These are phyloP conservation scores for Romanogobio albipinnatus DNA, from an alignment of 2,113 vertebrate species.

Conservation along the genomic window DNA sequence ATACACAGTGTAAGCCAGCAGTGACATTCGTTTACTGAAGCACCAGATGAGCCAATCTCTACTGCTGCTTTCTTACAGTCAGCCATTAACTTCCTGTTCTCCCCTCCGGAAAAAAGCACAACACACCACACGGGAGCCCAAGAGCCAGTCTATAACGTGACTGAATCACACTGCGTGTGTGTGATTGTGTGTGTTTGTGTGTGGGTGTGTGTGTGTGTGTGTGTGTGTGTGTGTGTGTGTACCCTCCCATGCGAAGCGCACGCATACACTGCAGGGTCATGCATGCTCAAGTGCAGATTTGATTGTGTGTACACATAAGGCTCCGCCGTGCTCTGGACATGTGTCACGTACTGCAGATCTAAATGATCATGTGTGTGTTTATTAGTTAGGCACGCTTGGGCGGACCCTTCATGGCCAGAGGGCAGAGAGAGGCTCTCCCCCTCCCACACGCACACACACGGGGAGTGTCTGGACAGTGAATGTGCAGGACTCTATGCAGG, in stretches of 20 bases:
- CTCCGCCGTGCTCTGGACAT: slow-evolving; percentile 42
- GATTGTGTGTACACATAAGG: slow-evolving; percentile 49
- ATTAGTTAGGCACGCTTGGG: slow-evolving; percentile 55
- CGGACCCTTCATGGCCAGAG: slow-evolving; percentile 46
- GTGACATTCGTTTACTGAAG: slow-evolving; percentile 42
- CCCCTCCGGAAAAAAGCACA: slow-evolving; percentile 49
- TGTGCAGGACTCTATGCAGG: slow-evolving; percentile 47
- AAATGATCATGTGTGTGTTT: slow-evolving; percentile 55
- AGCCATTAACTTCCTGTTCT: slow-evolving; percentile 47
- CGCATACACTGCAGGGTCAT: slow-evolving; percentile 28
- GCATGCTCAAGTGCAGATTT: slow-evolving; percentile 48
- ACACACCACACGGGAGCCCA: slow-evolving; percentile 37
- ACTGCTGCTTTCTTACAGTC: slow-evolving; percentile 44
- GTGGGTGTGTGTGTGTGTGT: background rate
- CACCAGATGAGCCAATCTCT: slow-evolving; percentile 24
- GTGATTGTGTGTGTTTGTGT: background rate
- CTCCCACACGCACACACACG: slow-evolving; percentile 9
- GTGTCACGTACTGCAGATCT: slow-evolving; percentile 56
- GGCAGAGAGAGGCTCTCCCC: slow-evolving; percentile 37
- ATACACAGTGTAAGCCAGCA: background rate
- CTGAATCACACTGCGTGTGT: background rate
- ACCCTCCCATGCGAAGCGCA: slow-evolving; percentile 6
- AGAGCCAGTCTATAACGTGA: slow-evolving; percentile 5
- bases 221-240: background rate
- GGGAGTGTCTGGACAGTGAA: slow-evolving; percentile 46